phyloP scores from a whole-genome alignment of 2,888 invertebrate genomes.

The Dasysyrphus albostriatus region DNA sequence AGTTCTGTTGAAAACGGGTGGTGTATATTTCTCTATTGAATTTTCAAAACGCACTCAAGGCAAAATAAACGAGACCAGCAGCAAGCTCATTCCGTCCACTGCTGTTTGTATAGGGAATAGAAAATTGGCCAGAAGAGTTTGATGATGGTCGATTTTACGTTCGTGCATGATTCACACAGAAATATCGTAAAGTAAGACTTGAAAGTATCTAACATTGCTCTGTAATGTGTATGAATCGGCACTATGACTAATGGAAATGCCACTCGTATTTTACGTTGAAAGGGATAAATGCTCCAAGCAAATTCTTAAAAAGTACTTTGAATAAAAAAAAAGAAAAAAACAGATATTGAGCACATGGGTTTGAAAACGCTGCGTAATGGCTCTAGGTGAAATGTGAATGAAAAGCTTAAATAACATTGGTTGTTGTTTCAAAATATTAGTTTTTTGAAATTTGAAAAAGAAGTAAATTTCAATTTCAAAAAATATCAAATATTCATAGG shows the following conservation, averaged over 20 bases:
- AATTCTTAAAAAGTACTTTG: not conserved
- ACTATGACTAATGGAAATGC: conserved; percentile 25
- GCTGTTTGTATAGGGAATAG: not conserved
- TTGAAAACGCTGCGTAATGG: not conserved
- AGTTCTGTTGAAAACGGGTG: conserved; percentile 2
- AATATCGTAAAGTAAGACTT: not conserved
- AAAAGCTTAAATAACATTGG: not conserved
- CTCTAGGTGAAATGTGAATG: not conserved
- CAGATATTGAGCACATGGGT: not conserved
- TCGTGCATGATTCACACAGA: conserved; percentile 18
- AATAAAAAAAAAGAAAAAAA: not conserved
- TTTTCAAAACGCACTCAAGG: conserved; percentile 23
- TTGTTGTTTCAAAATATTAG: not conserved
- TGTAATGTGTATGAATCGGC: not conserved
- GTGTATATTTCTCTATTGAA: conserved; percentile 12
- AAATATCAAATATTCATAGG: too few species aligned
- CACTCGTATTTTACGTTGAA: conserved; percentile 11
- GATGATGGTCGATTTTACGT: conserved; percentile 15
- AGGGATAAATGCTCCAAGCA: not conserved
- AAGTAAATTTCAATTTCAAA: not conserved
- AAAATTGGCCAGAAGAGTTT: conserved; percentile 6
- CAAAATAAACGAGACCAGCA: too few species aligned
- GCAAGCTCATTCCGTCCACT: not conserved
- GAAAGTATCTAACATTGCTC: not conserved
- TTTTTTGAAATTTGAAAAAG: not conserved